A percentile compares a stretch with the other conserved stretches of the same genome.
phyloP scores from a whole-genome alignment of 2,113 vertebrate genomes.

The Lepus europaeus region DNA sequence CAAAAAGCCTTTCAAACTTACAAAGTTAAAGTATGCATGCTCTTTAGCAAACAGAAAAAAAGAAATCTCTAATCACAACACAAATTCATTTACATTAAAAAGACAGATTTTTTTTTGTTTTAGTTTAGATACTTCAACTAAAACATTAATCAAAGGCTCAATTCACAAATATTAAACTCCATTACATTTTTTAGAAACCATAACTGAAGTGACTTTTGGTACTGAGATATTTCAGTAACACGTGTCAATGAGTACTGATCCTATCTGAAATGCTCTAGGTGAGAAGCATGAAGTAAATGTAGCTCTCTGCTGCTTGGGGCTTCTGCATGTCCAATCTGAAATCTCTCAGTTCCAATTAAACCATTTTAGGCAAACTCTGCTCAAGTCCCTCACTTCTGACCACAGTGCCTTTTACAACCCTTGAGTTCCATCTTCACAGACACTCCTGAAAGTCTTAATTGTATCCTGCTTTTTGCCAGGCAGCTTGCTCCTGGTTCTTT shows the following conservation, averaged over 20 bases:
- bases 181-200: neutral
- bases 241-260: neutral
- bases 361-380: conserved; percentile 18
- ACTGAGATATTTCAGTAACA: neutral
- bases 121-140: conserved; percentile 16
- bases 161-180: conserved; percentile 53
- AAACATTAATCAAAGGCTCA: neutral
- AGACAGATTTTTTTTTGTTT: conserved; percentile 1
- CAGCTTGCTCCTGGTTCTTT: neutral
- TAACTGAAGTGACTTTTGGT: neutral
- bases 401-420: neutral
- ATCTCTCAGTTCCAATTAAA: neutral
- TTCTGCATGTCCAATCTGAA: neutral
- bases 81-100: neutral
- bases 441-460: neutral
- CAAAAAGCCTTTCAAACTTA: conserved; percentile 46
- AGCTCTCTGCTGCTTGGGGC: neutral
- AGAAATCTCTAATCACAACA: neutral
- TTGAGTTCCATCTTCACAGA: conserved; percentile 47
- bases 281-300: neutral
- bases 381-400: neutral
- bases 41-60: conserved; percentile 60
- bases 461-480: neutral
- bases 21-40: conserved; percentile 19
- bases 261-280: conserved; percentile 14